Base-by-base conservation (phyloP, 2,888 invertebrate genomes). In the Thera britannica region DNA sequence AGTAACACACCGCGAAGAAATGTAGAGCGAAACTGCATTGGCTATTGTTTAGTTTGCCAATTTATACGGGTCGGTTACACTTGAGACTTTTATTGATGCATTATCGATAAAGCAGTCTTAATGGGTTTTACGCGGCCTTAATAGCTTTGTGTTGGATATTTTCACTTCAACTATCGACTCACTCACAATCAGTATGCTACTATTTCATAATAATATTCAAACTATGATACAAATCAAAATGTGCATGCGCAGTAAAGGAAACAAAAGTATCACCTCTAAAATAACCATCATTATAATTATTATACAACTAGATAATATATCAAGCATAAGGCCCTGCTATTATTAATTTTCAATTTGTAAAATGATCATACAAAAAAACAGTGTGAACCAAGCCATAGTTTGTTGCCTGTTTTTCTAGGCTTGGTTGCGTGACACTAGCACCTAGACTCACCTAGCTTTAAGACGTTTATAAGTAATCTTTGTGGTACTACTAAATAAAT, bases 41-140 rank as follows among this genome's bases (percentile, higher is more conserved):
- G 82, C 87, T 85, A 92, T 92, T 94, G 93, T 94, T 94, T 93
- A 90, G 92, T 92, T 93, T 88, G 89, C 91, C 94, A 93, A 93
- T 93, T 93, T 94, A 94, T 94, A 94, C 92, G 92, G 89, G 88
- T 93, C 89, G 92, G 93, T 93, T 93, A 93, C 93, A 93, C 86
- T 92, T 88, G 88, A 80, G 92, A 86, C 89, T 91, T 92, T 93
- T 92, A 93, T 92, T 92, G 90, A 92, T 87, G 90, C 91, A 92
- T 93, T 93, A 92, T 88, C 90, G 92, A 93, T 93, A 93, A 93
- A 90, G 86, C 85, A 86, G 87, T 80, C 87, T 88, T 92, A 92
- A 93, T 91, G 83, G 89, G 84, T 88, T 92, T 92, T 90, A 88
- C 88, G 83, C 78, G 89, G 85, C 88, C 88, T 89, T 90, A 92